Base-by-base conservation (phyloP, 2,888 invertebrate species). In the Epirrita christyi region DNA sequence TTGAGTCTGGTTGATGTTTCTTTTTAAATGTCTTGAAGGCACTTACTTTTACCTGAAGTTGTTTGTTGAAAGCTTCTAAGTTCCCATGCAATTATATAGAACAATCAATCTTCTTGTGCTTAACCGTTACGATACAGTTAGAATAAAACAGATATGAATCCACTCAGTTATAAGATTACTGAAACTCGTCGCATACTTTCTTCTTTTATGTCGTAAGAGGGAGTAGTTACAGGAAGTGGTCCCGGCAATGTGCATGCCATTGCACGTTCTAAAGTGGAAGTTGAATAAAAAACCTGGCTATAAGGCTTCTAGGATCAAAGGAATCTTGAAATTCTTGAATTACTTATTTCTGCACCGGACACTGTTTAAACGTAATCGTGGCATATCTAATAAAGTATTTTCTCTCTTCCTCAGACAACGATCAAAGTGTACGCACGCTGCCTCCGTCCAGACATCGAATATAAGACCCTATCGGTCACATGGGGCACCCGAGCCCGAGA, bases 361-460 rank as follows among this genome's bases (percentile, higher is more conserved):
- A 11, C 21, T 6, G 10, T 14, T 46, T 41, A 45, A 8, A 6
- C 28, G 15, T 38, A 52, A 21, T 32, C 21, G 27, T 46, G 41
- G 53, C 41, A 37, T 54, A 38, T 34, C 41, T 43, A 27, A 42
- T 36, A 13, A 15, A 9, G 15, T 4, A n/a, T 15, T 14, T 53
- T 49, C 49, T 43, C 71, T 73, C 61, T 76, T 63, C 51, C 34
- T 6, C 95, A 98, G 98, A 97, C 97, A 37, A 97, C 97, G 41
- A 96, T 98, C 65, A 97, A 97, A 90, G 97, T 98, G 44, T 98
- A 96, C 88, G 97, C 98, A 15, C 95, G 95, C 73, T 96, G 97
- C 76, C 93, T 98, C 56, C 95, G 97, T 55, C 96, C 97, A 27
- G 98, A 98, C 89, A 98, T 98, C 82, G 98, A 98, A 85, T 98